These are phyloP conservation scores for Falcunculus frontatus DNA, from an alignment of 2,113 vertebrate species.

Conservation along the genomic window DNA sequence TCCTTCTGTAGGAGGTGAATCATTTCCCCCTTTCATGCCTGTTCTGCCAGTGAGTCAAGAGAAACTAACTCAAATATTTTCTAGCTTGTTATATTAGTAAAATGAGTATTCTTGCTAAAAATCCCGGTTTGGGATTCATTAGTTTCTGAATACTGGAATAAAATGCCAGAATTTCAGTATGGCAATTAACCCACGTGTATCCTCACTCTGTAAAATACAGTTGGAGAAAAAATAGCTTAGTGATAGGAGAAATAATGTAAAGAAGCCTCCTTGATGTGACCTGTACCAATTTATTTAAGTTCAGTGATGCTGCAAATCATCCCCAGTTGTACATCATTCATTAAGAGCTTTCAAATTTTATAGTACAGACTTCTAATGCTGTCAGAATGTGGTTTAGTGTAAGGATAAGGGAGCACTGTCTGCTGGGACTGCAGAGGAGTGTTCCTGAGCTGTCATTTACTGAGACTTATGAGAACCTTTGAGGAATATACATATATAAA, in stretches of 20 bases:
- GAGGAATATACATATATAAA: not conserved
- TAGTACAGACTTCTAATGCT: not conserved
- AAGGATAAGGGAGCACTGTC: not conserved
- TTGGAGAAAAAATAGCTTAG: not conserved
- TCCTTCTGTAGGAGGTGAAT: not conserved
- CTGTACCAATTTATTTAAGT: not conserved
- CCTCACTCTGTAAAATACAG: not conserved
- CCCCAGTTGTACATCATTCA: not conserved
- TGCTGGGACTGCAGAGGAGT: not conserved
- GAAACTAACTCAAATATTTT: not conserved
- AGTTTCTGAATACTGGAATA: not conserved
- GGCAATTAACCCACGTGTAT: not conserved
- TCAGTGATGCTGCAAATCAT: slow-evolving; percentile 1
- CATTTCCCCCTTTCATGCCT: not conserved
- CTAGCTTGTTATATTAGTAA: not conserved
- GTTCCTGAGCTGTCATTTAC: not conserved
- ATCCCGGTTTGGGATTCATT: not conserved
- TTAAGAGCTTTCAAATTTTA: slow-evolving; percentile 8
- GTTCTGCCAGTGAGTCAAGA: not conserved
- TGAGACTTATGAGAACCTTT: not conserved
- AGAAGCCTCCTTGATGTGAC: not conserved
- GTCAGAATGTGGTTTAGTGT: not conserved
- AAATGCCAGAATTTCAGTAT: not conserved
- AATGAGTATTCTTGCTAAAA: not conserved
- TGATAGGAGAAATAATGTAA: not conserved